phyloP scores from a whole-genome alignment of 1,140 invertebrate genomes.

The Metaphire vulgaris region DNA sequence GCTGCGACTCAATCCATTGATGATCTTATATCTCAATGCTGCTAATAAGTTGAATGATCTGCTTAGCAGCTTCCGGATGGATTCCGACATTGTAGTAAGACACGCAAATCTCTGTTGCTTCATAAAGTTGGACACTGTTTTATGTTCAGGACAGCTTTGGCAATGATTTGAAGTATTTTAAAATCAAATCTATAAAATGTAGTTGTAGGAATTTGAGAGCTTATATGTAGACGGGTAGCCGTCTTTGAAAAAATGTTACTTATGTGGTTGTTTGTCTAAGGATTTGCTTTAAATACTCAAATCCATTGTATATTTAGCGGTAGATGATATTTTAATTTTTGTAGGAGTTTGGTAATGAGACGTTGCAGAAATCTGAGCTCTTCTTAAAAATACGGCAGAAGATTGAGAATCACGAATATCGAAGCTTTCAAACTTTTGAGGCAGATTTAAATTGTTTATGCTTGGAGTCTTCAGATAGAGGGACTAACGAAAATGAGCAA shows the following conservation, averaged over 20 bases:
- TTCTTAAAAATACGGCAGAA: background rate
- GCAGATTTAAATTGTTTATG: background rate
- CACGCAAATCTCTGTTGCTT: no score
- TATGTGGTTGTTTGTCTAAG: no score
- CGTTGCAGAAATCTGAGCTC: background rate
- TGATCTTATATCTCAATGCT: background rate
- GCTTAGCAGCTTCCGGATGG: background rate
- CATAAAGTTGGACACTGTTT: no score
- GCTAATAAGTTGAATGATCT: background rate
- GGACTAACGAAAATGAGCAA: background rate
- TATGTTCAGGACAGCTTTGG: no score
- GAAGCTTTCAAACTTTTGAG: background rate
- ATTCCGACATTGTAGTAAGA: background rate
- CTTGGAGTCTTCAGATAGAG: background rate
- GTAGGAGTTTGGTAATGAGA: background rate
- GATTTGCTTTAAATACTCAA: no score
- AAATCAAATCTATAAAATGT: no score
- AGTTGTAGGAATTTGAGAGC: no score
- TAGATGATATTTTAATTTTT: no score
- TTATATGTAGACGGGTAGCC: no score
- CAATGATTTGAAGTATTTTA: no score
- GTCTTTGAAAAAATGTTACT: no score
- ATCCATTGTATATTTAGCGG: no score
- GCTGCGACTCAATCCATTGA: background rate
- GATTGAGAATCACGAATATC: background rate